A percentile compares a stretch with the other conserved stretches of the same genome.
Conservation (phyloP, 2,888 invertebrate species). For the Euplagia quadripunctaria region DNA sequence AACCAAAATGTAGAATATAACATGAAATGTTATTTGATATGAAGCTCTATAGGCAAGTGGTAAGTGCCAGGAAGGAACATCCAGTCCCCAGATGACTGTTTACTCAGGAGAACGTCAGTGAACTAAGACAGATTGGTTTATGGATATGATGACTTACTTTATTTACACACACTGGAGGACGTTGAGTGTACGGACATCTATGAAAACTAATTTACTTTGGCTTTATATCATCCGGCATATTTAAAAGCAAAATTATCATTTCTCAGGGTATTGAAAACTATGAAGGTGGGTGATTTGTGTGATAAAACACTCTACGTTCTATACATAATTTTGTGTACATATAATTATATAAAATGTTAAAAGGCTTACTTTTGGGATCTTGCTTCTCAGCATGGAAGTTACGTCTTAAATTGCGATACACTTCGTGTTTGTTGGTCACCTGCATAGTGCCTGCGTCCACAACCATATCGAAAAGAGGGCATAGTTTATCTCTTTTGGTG, state of each 20-base stretch:
- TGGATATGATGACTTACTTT: not conserved
- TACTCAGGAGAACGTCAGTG: not conserved
- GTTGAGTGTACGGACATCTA: too few species aligned
- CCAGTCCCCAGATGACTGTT: not conserved
- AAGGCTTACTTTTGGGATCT: constrained; percentile 8
- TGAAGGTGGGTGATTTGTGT: too few species aligned
- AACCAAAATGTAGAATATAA: not conserved
- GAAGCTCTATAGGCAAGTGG: not conserved
- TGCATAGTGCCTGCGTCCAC: constrained; percentile 12
- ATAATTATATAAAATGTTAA: too few species aligned
- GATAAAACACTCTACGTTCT: too few species aligned
- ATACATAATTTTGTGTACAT: too few species aligned
- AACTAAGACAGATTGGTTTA: not conserved
- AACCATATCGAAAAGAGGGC: constrained; percentile 12
- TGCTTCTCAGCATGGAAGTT: not conserved
- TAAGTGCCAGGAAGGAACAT: not conserved
- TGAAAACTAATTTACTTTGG: too few species aligned
- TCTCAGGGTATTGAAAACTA: too few species aligned
- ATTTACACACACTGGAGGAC: not conserved
- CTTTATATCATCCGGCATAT: too few species aligned
- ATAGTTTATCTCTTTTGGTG: not conserved
- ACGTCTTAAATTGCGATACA: constrained; percentile 3
- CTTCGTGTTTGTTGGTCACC: constrained; percentile 10
- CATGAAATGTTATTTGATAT: not conserved
- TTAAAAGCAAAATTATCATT: too few species aligned